phyloP scores from a whole-genome alignment of 2,888 invertebrate species.

The Brachyopa scutellaris region DNA sequence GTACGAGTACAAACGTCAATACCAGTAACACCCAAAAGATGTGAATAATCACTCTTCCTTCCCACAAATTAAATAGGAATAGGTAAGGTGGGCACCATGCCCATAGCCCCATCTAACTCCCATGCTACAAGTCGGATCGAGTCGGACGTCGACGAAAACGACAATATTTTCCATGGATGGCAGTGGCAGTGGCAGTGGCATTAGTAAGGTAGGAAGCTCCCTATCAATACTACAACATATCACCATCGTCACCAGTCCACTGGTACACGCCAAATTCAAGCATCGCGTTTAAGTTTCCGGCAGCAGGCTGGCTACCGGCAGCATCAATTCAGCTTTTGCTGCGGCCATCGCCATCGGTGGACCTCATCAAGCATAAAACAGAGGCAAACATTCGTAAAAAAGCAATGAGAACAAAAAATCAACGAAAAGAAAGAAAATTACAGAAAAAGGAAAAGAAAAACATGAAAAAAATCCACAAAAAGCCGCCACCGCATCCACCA shows the following conservation, averaged over 20 bases:
- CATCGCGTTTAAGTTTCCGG: slow-evolving; percentile 68
- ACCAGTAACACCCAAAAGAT: slow-evolving; percentile 3
- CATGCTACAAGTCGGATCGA: no score
- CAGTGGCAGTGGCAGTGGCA: slow-evolving; percentile 36
- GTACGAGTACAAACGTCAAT: no score
- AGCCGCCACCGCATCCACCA: slow-evolving; percentile 60
- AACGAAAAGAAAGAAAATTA: slow-evolving; percentile 59
- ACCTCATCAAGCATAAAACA: slow-evolving; percentile 72
- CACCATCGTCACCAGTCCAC: slow-evolving; percentile 35
- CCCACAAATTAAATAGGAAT: slow-evolving; percentile 4
- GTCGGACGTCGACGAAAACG: slow-evolving; percentile 28
- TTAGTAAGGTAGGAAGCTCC: slow-evolving; percentile 42
- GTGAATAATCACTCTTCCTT: slow-evolving; percentile 44
- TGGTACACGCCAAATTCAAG: slow-evolving; percentile 45
- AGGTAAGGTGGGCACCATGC: background rate
- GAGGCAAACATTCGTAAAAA: slow-evolving; percentile 65
- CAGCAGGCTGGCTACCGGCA: slow-evolving; percentile 57
- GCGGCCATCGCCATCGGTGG: slow-evolving; percentile 65
- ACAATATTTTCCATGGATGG: slow-evolving; percentile 34
- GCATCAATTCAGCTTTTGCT: slow-evolving; percentile 68
- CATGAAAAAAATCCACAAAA: slow-evolving; percentile 46
- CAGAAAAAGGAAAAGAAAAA: slow-evolving; percentile 63
- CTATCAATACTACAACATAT: slow-evolving; percentile 44
- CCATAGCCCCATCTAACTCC: no score
- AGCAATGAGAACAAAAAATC: slow-evolving; percentile 17